Conservation (phyloP, 2,113 vertebrate species). For the Lamprologus tigripictilis region DNA sequence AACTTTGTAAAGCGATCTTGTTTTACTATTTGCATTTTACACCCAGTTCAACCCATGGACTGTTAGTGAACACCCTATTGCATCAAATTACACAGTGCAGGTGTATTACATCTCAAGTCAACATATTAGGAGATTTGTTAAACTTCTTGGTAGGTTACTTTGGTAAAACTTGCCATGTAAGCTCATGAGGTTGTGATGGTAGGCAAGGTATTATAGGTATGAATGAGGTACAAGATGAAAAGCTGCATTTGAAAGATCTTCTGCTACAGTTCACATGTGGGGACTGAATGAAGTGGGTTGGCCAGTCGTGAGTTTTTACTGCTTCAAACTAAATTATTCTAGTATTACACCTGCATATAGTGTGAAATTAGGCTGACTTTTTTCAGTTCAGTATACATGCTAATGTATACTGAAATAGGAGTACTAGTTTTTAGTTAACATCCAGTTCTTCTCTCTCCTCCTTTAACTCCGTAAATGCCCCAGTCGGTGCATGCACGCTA, state of each 20-base stretch:
- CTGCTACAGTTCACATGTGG: neutral
- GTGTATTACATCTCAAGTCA: neutral
- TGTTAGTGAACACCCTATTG: neutral
- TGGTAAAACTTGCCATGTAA: neutral
- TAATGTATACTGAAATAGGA: neutral
- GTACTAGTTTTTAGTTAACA: neutral
- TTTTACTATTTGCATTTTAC: neutral
- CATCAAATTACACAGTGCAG: neutral
- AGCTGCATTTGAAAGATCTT: neutral
- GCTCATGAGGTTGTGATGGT: neutral
- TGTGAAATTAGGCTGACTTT: neutral
- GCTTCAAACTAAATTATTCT: neutral
- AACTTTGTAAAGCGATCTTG: neutral
- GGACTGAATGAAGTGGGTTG: neutral
- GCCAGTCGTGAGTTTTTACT: neutral
- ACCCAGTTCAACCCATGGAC: neutral
- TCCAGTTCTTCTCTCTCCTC: neutral
- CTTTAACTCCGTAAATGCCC: neutral
- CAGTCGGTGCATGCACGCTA: neutral
- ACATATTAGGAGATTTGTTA: neutral
- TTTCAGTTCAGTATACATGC: neutral
- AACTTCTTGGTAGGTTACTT: neutral
- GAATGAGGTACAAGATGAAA: neutral
- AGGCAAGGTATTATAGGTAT: neutral
- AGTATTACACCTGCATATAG: neutral